These are phyloP conservation scores for Physocephala rufipes DNA, from an alignment of 2,888 invertebrate genomes.

Conservation along the genomic window DNA sequence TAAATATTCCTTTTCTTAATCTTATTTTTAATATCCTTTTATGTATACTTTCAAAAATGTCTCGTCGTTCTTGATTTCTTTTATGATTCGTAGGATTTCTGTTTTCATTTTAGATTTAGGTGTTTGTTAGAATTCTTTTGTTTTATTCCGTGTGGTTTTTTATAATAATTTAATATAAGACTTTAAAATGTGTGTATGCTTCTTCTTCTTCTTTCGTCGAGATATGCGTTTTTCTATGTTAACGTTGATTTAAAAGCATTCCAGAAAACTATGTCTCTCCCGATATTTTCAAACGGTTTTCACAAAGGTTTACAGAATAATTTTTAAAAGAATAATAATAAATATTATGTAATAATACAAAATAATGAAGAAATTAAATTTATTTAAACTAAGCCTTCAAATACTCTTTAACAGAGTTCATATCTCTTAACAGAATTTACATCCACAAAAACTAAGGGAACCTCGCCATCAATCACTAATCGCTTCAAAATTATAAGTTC, in stretches of 20 bases:
- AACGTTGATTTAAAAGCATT: slow-evolving; percentile 49
- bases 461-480: too few species aligned
- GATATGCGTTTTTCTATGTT: slow-evolving; percentile 61
- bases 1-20: slow-evolving; percentile 40
- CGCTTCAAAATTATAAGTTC: too few species aligned
- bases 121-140: slow-evolving; percentile 36
- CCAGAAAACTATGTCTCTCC: background rate
- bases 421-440: too few species aligned
- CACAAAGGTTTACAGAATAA: background rate
- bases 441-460: too few species aligned
- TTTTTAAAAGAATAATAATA: background rate
- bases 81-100: slow-evolving; percentile 38
- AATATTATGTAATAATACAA: background rate
- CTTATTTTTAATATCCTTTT: slow-evolving; percentile 28
- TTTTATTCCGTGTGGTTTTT: slow-evolving; percentile 38
- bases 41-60: background rate
- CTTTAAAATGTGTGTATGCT: slow-evolving; percentile 35
- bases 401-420: too few species aligned
- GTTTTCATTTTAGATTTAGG: slow-evolving; percentile 33
- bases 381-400: background rate
- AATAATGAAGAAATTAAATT: background rate
- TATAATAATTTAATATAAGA: slow-evolving; percentile 33
- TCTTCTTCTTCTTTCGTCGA: slow-evolving; percentile 47
- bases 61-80: slow-evolving; percentile 24
- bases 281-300: background rate